Evolutionary conservation across 92 coral and sea anemone species (phyloP).

Genomic region (Epizoanthus stellaris): DNA sequence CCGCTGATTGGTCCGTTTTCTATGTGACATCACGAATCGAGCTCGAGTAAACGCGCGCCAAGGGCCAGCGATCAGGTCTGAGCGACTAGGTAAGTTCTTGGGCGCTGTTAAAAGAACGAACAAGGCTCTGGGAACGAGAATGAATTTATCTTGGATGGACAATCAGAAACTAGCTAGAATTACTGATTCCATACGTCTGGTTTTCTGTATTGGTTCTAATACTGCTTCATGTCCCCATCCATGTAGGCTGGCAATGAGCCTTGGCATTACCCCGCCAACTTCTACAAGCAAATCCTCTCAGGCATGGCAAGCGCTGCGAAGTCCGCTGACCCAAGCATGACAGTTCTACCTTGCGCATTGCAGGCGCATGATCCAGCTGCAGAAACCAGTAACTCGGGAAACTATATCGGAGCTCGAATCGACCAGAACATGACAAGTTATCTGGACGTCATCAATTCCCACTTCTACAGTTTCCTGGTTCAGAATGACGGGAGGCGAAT

Average conservation of each 20-base stretch:
- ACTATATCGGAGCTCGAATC: conserved; percentile 40
- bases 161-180: no score
- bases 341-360: conserved; percentile 42
- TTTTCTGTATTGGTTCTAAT: not conserved
- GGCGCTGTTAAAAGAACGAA: not conserved
- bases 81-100: not conserved
- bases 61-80: no score
- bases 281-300: conserved; percentile 32
- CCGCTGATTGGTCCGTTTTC: no score
- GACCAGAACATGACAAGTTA: conserved; percentile 23
- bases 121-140: no score
- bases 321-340: conserved; percentile 29
- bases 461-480: conserved; percentile 34
- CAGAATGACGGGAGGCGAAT: conserved; percentile 35
- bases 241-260: conserved; percentile 38
- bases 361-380: conserved; percentile 36
- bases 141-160: no score
- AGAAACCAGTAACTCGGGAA: conserved; percentile 17
- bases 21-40: no score
- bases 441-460: conserved; percentile 28
- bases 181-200: no score
- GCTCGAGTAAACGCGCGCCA: no score
- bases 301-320: conserved; percentile 20
- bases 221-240: not conserved
- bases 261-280: conserved; percentile 26